These are phyloP conservation scores for Megaleporinus macrocephalus DNA, from an alignment of 2,113 vertebrate genomes.

Conservation along the genomic window DNA sequence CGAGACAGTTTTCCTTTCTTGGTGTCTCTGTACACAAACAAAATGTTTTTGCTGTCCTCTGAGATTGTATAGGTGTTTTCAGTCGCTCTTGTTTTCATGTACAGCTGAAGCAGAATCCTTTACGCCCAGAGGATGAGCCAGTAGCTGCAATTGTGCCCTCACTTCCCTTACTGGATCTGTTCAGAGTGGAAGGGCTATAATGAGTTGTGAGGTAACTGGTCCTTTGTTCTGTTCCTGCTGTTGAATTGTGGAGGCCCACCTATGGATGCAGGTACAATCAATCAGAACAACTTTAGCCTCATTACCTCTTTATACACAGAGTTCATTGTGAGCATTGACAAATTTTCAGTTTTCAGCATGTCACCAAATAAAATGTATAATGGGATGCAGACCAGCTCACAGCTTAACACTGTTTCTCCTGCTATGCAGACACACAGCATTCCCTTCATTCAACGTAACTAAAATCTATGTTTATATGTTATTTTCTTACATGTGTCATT, in stretches of 20 bases:
- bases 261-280: constrained; percentile 48
- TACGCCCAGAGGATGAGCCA: background rate
- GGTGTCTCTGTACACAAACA: background rate
- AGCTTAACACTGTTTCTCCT: too few relatives aligned
- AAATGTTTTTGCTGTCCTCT: background rate
- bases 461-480: too few relatives aligned
- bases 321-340: too few relatives aligned
- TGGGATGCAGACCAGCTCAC: too few relatives aligned
- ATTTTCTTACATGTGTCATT: too few relatives aligned
- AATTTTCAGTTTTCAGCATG: too few relatives aligned
- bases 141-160: background rate
- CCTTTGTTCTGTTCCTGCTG: constrained; percentile 45
- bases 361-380: too few relatives aligned
- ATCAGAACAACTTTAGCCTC: constrained; percentile 1
- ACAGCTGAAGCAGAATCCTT: background rate
- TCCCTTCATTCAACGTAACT: too few relatives aligned
- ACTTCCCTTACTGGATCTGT: background rate
- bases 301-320: constrained; percentile 34
- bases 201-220: constrained; percentile 56
- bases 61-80: background rate
- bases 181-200: constrained; percentile 27
- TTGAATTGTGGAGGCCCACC: constrained; percentile 62
- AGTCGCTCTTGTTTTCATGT: background rate
- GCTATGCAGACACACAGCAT: too few relatives aligned
- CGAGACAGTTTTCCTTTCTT: background rate